Evolutionary conservation across 2,888 invertebrate species (phyloP), one percentile per base, ranked within the genome.

Genomic region (Nasonovia ribisnigri): DNA sequence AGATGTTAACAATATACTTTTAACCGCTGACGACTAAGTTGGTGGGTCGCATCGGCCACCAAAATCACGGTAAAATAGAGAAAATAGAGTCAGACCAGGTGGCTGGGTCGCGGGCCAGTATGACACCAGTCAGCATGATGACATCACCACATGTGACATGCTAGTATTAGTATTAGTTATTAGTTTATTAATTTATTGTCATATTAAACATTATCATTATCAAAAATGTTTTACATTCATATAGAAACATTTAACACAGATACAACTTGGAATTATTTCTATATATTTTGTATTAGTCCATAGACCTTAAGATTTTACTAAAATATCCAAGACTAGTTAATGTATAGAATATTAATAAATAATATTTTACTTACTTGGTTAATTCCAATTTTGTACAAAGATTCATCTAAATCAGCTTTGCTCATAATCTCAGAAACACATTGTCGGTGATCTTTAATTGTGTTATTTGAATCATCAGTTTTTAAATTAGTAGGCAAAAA

Each of bases 341-440:
- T 42, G 20, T 77, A 77, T 36, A 20, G 20, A 46, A 29, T 86
- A 86, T 29, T 46, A 46, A 51, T 86, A 26, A 29, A 42, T 36
- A 54, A 36, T n/a, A 13, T 88, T n/a, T 54, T 43, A 96, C 97
- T 96, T 96, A 99, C 99, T 97, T 99, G 98, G 96, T 98, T 98
- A 94, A 99, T 97, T 48, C 99, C 99, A 92, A 99, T 97, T 94
- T 98, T 96, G 96, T 98, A 99, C 95, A 97, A 97, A 86, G 98
- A 97, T 94, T 97, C 97, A 95, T 99, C 98, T 94, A 99, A 96
- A 96, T 99, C 99, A 94, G 98, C 96, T 16, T 97, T 97, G 54
- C 97, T 96, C 94, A 99, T 96, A 96, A 99, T 98, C 95, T 98
- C 97, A 95, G 98, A 98, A 3, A 98, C 98, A 88, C 97, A 97